Percentiles rank a stretch among this genome's conserved stretches.
phyloP scores from a whole-genome alignment of 1,140 invertebrate species.

The Atta texana region DNA sequence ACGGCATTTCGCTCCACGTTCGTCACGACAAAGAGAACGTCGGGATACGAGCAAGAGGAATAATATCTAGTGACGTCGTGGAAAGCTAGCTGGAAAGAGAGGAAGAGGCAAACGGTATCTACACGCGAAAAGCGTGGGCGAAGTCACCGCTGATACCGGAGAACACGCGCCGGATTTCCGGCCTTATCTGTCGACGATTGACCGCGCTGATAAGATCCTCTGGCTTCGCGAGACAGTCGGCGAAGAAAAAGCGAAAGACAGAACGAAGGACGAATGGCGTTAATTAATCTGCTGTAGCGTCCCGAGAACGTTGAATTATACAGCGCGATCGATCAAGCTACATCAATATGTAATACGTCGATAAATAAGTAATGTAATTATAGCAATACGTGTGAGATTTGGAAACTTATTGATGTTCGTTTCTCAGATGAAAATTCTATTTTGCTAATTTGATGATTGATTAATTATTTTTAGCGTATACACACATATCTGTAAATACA shows the following conservation, averaged over 20 bases:
- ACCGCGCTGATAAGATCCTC: slow-evolving; percentile 56
- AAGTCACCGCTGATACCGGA: slow-evolving; percentile 64
- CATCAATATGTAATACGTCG: slow-evolving; percentile 3
- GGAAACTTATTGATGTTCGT: background rate
- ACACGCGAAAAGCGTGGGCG: slow-evolving; percentile 54
- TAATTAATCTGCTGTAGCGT: slow-evolving; percentile 32
- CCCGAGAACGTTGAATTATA: slow-evolving; percentile 18
- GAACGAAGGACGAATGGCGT: background rate
- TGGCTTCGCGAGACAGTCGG: slow-evolving; percentile 38
- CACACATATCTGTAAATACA: background rate
- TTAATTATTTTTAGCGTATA: background rate
- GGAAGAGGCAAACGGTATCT: slow-evolving; percentile 30
- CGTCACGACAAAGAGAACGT: slow-evolving; percentile 37
- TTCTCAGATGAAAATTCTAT: background rate
- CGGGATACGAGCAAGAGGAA: slow-evolving; percentile 1
- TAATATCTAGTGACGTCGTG: slow-evolving; percentile 13
- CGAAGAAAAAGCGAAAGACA: background rate
- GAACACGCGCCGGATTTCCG: slow-evolving; percentile 72
- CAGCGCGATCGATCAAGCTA: slow-evolving; percentile 19
- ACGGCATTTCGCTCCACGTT: slow-evolving; percentile 3
- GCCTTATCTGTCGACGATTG: slow-evolving; percentile 69
- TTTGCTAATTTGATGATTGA: background rate
- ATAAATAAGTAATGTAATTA: slow-evolving; percentile 37
- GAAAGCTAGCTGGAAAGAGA: slow-evolving; percentile 34
- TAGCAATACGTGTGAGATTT: background rate